Evolutionary conservation across 2,888 invertebrate genomes (phyloP).

Genomic region (Podotricha telesiphe): DNA sequence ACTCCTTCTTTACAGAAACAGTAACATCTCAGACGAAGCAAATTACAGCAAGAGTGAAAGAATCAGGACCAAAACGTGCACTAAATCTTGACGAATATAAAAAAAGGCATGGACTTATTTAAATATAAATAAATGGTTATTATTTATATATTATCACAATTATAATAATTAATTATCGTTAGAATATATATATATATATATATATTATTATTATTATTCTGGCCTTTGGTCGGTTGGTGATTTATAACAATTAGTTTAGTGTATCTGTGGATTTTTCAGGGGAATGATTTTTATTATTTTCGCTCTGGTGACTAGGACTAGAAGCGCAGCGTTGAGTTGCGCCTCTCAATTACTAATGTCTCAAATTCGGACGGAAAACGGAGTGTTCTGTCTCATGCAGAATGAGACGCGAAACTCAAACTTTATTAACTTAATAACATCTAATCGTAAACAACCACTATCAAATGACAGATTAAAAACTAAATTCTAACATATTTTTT

Average conservation of each 20-base stretch:
- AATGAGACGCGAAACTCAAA: too few relatives aligned
- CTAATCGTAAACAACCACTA: neutral
- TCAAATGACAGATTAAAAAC: neutral
- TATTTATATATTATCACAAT: constrained; percentile 15
- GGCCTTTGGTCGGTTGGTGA: neutral
- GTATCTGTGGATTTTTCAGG: neutral
- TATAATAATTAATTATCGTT: neutral
- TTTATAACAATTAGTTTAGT: neutral
- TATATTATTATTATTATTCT: constrained; percentile 1
- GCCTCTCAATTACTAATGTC: too few relatives aligned
- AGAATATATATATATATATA: neutral
- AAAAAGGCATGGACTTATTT: constrained; percentile 95
- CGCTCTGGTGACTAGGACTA: too few relatives aligned
- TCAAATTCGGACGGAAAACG: too few relatives aligned
- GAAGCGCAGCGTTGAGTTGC: too few relatives aligned
- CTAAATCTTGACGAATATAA: constrained; percentile 96
- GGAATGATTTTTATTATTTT: too few relatives aligned
- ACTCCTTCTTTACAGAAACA: constrained; percentile 84
- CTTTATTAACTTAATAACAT: too few relatives aligned
- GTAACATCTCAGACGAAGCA: constrained; percentile 90
- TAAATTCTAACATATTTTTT: too few relatives aligned
- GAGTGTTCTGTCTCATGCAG: too few relatives aligned
- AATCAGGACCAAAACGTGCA: constrained; percentile 92
- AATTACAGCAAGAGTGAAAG: constrained; percentile 86
- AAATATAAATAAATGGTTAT: constrained; percentile 29